phyloP scores from a whole-genome alignment of 1,140 invertebrate species.

The Drosophila fuyamai region DNA sequence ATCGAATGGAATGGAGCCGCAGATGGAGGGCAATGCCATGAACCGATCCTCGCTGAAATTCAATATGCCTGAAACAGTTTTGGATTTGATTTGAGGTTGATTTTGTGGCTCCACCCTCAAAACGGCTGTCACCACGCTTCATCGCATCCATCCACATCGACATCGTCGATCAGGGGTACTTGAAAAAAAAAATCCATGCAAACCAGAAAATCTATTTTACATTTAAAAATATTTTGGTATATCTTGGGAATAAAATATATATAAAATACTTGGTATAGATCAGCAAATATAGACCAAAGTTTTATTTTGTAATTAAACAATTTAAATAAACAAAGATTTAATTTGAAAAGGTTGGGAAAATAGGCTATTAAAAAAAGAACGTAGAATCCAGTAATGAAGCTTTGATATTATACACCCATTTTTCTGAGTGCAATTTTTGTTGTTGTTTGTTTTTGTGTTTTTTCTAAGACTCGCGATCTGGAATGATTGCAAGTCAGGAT shows the following conservation, averaged over 20 bases:
- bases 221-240: too few relatives aligned
- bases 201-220: too few relatives aligned
- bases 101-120: conserved; percentile 70
- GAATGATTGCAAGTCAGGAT: conserved; percentile 62
- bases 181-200: not conserved
- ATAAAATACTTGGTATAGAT: too few relatives aligned
- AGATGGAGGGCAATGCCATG: conserved; percentile 37
- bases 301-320: too few relatives aligned
- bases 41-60: conserved; percentile 63
- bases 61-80: conserved; percentile 58
- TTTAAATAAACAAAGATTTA: too few relatives aligned
- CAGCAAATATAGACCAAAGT: too few relatives aligned
- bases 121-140: conserved; percentile 74
- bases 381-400: too few relatives aligned
- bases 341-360: too few relatives aligned
- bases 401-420: not conserved
- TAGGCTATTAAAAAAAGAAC: too few relatives aligned
- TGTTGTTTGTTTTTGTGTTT: conserved; percentile 10
- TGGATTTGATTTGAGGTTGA: conserved; percentile 52
- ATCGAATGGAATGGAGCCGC: conserved; percentile 27
- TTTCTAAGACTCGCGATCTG: conserved; percentile 52
- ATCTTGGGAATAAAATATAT: too few relatives aligned
- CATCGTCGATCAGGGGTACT: conserved; percentile 15
- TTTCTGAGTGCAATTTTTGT: conserved; percentile 1
- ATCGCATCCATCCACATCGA: conserved; percentile 46